Evolutionary conservation across 2,888 invertebrate genomes (phyloP), one percentile per base, ranked within the genome.

Genomic region (Himalopsyche tibetana): DNA sequence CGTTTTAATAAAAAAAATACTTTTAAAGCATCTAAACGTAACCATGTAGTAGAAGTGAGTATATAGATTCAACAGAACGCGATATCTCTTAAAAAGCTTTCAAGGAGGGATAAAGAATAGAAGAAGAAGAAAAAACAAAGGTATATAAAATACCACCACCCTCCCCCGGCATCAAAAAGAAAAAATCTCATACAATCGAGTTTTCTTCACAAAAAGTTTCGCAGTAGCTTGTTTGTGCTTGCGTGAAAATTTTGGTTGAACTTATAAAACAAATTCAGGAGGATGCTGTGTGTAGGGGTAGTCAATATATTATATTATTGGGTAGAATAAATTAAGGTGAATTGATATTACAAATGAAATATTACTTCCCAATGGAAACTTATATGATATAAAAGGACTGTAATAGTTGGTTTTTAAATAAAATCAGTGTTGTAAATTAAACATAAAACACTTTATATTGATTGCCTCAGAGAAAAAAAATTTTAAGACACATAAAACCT

Each of bases 111-210:
- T 63, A 63, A 63, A 63, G 63, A 63, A 63, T 19, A 63, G 63
- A 63, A 63, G 63, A 63, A 63, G 63, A 63, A 63, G 51, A 51
- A 63, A 63, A 63, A 63, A 63, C 63, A 63, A 63, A 63, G 63
- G 63, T 19, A 63, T 63, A 63, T 63, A 63, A 63, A 63, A 63
- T 63, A n/a, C 63, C 28, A n/a, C 63, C 56, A 56, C 56, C n/a
- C 56, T 5, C n/a, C n/a, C 63, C 63, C 63, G 15, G 19, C 19
- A 2, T 15, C 19, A 63, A 63, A 63, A 63, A 19, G 63, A 63
- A 63, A 63, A 63, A 63, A 63, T 63, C 63, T 63, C 63, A 63
- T 63, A 63, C 63, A 2, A 19, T 63, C n/a, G 19, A 63, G 63
- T 63, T 19, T 63, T 63, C 28, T n/a, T 28, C 19, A 28, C 19